These are phyloP conservation scores for Hydrolagus affinis DNA, from an alignment of 2,113 vertebrate species.

Conservation along the genomic window DNA sequence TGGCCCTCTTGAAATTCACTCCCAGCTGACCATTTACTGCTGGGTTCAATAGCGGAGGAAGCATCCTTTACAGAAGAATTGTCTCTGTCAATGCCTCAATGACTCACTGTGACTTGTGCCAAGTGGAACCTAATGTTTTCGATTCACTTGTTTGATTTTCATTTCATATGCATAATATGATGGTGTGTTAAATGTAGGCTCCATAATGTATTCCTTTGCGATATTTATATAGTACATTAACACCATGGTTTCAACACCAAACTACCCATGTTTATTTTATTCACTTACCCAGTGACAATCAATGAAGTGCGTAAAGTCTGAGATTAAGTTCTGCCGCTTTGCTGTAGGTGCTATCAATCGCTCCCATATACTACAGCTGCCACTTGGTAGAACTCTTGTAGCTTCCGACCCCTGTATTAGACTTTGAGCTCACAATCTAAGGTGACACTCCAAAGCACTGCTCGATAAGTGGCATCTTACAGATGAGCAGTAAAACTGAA, in stretches of 20 bases:
- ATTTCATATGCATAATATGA: neutral
- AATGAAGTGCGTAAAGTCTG: too few species aligned
- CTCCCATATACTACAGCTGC: too few species aligned
- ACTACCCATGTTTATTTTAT: constrained; percentile 6
- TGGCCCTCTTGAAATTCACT: neutral
- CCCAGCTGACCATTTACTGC: constrained; percentile 24
- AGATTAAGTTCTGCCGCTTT: too few species aligned
- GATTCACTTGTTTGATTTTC: constrained; percentile 10
- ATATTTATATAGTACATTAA: neutral
- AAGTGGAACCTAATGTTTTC: constrained; percentile 14
- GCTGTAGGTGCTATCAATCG: too few species aligned
- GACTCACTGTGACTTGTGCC: constrained; percentile 8
- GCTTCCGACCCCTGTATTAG: too few species aligned
- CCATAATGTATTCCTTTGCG: neutral
- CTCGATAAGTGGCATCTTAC: too few species aligned
- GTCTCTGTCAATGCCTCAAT: constrained; percentile 19
- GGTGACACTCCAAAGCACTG: too few species aligned
- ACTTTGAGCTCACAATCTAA: too few species aligned
- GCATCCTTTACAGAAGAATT: constrained; percentile 5
- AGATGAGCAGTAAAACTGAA: too few species aligned
- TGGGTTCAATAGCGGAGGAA: constrained; percentile 18
- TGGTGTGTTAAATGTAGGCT: neutral
- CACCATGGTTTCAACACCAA: neutral
- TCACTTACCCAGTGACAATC: neutral
- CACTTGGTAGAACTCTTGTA: too few species aligned